phyloP scores from a whole-genome alignment of 2,888 invertebrate species.

The Saturnia pavonia region DNA sequence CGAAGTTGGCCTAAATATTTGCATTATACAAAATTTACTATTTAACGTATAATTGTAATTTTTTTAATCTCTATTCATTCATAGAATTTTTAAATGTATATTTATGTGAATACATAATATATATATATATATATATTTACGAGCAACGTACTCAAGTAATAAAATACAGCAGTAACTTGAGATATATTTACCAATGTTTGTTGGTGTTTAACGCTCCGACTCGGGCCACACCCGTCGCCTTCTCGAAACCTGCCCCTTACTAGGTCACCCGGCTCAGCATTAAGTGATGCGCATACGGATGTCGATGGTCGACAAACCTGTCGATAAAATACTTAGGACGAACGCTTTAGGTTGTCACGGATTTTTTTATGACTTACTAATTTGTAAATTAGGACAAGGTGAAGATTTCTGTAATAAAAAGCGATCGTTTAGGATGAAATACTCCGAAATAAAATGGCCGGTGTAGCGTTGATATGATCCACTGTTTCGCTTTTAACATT shows the following conservation, averaged over 20 bases:
- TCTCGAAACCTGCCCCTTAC: constrained; percentile 59
- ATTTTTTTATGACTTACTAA: constrained; percentile 13
- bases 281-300: constrained; percentile 52
- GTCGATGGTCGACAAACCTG: constrained; percentile 42
- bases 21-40: not conserved
- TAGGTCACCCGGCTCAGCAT: constrained; percentile 56
- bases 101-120: not conserved
- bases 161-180: constrained; percentile 19
- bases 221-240: constrained; percentile 39
- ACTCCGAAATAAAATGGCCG: not conserved
- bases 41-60: not conserved
- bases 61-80: too few species aligned
- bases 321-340: constrained; percentile 18
- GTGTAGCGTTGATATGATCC: not conserved
- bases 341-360: constrained; percentile 17
- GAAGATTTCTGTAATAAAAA: constrained; percentile 10
- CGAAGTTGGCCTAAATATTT: not conserved
- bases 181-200: constrained; percentile 16
- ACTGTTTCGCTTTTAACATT: not conserved
- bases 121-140: too few species aligned
- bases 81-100: not conserved
- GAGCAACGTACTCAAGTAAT: not conserved
- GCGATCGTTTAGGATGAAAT: not conserved
- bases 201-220: constrained; percentile 31
- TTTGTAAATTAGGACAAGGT: constrained; percentile 13